A percentile compares a stretch with the other conserved stretches of the same genome.
phyloP scores from a whole-genome alignment of 2,797 vertebrate species.

The Sebastes cheni region DNA sequence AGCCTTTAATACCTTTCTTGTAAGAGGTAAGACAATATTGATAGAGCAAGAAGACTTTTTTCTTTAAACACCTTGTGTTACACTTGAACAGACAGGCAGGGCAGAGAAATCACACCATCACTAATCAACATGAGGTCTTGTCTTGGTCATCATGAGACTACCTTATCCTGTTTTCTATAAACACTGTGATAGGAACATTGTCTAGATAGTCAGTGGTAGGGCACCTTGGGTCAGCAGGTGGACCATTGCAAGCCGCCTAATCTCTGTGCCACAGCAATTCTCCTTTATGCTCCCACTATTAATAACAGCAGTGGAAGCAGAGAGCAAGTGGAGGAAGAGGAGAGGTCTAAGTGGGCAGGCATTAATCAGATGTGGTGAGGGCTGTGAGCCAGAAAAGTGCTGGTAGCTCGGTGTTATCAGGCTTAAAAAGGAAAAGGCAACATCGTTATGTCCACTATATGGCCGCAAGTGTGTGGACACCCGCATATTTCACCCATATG shows the following conservation, averaged over 20 bases:
- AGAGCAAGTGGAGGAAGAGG: conserved; percentile 33
- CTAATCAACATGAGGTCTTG: not conserved
- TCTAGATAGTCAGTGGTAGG: not conserved
- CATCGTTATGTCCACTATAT: not conserved
- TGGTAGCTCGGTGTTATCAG: not conserved
- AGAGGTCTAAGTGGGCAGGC: conserved; percentile 33
- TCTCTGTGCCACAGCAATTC: conserved; percentile 51
- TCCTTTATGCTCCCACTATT: conserved; percentile 39
- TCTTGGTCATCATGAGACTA: not conserved
- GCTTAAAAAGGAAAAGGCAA: not conserved
- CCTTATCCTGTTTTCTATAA: not conserved
- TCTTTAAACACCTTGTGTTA: not conserved
- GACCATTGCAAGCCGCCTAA: conserved; percentile 15
- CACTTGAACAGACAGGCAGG: not conserved
- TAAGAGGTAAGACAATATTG: not conserved
- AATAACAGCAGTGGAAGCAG: conserved; percentile 39
- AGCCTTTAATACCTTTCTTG: not conserved
- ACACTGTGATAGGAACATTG: not conserved
- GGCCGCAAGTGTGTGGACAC: not conserved
- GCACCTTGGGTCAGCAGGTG: conserved; percentile 24
- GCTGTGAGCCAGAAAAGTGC: conserved; percentile 24
- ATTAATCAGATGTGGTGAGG: conserved; percentile 50
- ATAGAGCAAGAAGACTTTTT: not conserved
- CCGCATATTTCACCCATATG: not conserved
- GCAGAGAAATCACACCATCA: not conserved